phyloP scores from a whole-genome alignment of 2,888 invertebrate genomes.

The Alsophila aescularia region DNA sequence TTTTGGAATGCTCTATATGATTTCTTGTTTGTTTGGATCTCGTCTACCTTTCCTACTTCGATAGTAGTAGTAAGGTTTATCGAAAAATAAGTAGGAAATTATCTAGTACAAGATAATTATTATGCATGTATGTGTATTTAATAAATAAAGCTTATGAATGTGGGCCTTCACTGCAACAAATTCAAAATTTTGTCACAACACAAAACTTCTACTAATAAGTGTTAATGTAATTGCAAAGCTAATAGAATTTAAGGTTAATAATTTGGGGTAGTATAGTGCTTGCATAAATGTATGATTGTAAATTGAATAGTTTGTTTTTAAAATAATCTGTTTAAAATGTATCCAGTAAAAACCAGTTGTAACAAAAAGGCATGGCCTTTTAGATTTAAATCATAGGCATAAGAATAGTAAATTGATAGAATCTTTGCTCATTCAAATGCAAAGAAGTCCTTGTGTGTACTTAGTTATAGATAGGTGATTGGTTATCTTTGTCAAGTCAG shows the following conservation, averaged over 20 bases:
- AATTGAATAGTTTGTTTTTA: background rate
- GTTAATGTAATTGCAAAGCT: too few species aligned
- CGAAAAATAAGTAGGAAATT: background rate
- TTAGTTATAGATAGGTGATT: background rate
- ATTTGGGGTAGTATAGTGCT: too few species aligned
- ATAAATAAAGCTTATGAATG: too few species aligned
- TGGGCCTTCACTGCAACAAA: background rate
- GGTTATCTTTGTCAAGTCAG: background rate
- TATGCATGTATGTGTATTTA: too few species aligned
- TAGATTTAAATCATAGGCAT: background rate
- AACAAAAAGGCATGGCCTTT: background rate
- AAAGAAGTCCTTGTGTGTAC: constrained; percentile 22
- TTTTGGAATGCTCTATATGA: constrained; percentile 95
- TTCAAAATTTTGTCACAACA: too few species aligned
- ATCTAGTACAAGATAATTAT: too few species aligned
- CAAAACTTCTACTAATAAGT: too few species aligned
- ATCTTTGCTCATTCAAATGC: constrained; percentile 21
- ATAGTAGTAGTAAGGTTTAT: constrained; percentile 32
- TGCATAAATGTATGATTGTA: background rate
- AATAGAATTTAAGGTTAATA: too few species aligned
- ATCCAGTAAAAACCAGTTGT: background rate
- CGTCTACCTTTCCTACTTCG: constrained; percentile 85
- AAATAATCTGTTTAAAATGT: background rate
- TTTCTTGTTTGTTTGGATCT: constrained; percentile 90
- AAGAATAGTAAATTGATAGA: constrained; percentile 36